Conservation (phyloP, 2,797 vertebrate species). For the Clarias pachynema region DNA sequence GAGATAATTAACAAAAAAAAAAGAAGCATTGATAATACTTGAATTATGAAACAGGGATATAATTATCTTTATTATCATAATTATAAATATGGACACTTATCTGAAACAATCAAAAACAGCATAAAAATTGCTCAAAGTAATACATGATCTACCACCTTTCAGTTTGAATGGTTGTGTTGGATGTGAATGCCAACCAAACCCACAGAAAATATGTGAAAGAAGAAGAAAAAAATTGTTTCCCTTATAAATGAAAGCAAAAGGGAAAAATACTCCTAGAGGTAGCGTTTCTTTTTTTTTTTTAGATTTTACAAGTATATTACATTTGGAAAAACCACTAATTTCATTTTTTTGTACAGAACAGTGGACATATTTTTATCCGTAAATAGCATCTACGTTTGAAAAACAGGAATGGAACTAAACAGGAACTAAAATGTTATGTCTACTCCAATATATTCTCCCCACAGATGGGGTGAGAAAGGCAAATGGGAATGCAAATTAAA, state of each 20-base stretch:
- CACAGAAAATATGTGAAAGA: background rate
- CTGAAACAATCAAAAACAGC: background rate
- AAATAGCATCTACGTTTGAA: background rate
- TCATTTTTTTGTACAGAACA: background rate
- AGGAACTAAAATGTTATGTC: background rate
- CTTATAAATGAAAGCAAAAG: background rate
- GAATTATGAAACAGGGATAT: too few species aligned
- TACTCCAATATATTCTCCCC: background rate
- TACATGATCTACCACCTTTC: background rate
- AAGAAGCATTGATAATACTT: too few species aligned
- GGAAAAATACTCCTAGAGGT: background rate
- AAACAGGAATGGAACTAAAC: background rate
- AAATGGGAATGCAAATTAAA: conserved; percentile 24
- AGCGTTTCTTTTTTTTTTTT: background rate
- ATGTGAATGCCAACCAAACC: background rate
- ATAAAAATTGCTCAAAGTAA: background rate
- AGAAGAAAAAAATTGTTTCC: background rate
- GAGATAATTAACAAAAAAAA: background rate
- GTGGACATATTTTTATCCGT: background rate
- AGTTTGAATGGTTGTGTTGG: background rate
- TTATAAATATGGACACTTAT: background rate
- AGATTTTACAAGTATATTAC: background rate
- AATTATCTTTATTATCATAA: too few species aligned
- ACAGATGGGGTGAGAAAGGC: background rate
- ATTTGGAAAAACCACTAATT: background rate